Base-by-base conservation (phyloP, 2,888 invertebrate genomes). In the Melinaea marsaeus region DNA sequence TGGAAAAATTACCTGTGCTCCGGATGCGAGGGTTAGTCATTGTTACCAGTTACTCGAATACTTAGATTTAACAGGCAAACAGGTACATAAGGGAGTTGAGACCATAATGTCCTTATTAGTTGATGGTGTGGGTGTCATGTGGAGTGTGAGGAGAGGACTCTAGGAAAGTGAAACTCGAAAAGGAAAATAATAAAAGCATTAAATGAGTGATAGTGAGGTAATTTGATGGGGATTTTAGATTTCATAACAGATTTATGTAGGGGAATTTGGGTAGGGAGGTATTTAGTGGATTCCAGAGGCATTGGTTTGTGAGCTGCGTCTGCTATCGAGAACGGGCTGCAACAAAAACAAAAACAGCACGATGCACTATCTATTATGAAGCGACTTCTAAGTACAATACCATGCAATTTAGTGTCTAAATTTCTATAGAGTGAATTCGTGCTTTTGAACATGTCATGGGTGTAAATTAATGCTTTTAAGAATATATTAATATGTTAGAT, bases 261-360 rank as follows among this genome's bases (percentile, higher is more conserved):
- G 69, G 68, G 65, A 51, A 70, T 66, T 68, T 66, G 69, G 64
- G 67, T 63, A 68, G 72, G 22, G 72, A 72, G 78, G 73, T 78
- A 76, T 74, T 84, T 77, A 83, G 77, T 84, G 74, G 78, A 78
- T 72, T 80, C 84, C 81, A 74, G 79, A 76, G 78, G 78, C 67
- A 77, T 80, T 78, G 82, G 79, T 78, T 79, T 83, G 80, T 73
- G 83, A 79, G 76, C 85, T 76, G 85, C 86, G 80, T 79, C 86
- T 78, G 85, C 78, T 80, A 83, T 80, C 75, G 81, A 80, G 78
- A 81, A 81, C 77, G 81, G 81, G 77, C 90, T 90, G 90, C 88
- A 90, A 90, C 89, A 90, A 80, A 89, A 84, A 83, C 72, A 83
- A 79, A 88, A 84, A 87, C 83, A 79, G 84, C 87, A 83, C 82